Evolutionary conservation across 2,797 vertebrate species (phyloP).

Genomic region (Myiotriccus ornatus): DNA sequence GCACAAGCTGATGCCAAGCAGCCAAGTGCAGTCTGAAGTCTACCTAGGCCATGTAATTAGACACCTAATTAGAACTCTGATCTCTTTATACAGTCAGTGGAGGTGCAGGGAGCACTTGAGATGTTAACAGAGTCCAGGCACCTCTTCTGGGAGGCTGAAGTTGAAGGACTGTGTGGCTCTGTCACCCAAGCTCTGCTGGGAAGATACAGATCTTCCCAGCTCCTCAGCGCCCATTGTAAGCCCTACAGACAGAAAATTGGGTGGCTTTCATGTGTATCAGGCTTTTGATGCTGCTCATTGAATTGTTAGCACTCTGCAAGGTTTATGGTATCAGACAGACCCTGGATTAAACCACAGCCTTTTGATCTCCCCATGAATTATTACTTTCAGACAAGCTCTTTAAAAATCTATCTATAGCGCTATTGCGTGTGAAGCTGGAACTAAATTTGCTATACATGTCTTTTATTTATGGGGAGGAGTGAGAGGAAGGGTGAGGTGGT

Average conservation of each 20-base stretch:
- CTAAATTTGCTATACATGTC: not conserved
- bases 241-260: not conserved
- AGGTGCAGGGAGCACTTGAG: not conserved
- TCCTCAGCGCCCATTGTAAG: not conserved
- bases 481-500: not conserved
- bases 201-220: not conserved
- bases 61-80: conserved; percentile 3
- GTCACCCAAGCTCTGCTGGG: not conserved
- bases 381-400: conserved; percentile 45
- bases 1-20: not conserved
- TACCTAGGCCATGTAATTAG: not conserved
- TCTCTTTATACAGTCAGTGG: not conserved
- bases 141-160: not conserved
- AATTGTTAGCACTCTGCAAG: conserved; percentile 8
- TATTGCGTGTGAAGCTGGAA: not conserved
- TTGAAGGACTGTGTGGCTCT: not conserved
- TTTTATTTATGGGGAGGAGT: not conserved
- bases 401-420: conserved; percentile 39
- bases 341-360: conserved; percentile 24
- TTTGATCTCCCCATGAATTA: conserved; percentile 55
- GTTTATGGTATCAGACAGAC: conserved; percentile 25
- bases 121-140: not conserved
- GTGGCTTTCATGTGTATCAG: conserved; percentile 1
- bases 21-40: not conserved
- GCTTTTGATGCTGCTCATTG: conserved; percentile 23